Percentiles rank a stretch among this genome's conserved stretches.
Conservation (phyloP, 2,888 invertebrate species). For the Spatulosminthurus flaviceps region DNA sequence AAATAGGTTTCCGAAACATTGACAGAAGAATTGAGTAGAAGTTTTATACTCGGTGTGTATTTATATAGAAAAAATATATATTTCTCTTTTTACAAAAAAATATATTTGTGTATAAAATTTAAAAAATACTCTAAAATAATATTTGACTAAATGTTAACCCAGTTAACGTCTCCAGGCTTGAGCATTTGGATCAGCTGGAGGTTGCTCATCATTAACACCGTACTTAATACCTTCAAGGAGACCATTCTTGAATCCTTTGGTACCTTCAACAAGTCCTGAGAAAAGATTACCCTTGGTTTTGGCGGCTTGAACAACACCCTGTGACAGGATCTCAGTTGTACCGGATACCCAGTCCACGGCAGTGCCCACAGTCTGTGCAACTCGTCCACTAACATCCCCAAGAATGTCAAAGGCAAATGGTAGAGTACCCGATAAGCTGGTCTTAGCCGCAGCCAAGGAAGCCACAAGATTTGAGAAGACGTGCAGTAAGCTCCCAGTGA, state of each 20-base stretch:
- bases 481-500: slow-evolving; percentile 63
- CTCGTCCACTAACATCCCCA: slow-evolving; percentile 63
- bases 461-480: slow-evolving; percentile 63
- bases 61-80: slow-evolving; percentile 29
- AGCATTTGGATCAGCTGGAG: slow-evolving; percentile 53
- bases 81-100: too few relatives aligned
- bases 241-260: slow-evolving; percentile 63
- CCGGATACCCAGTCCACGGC: slow-evolving; percentile 64
- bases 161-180: slow-evolving; percentile 43
- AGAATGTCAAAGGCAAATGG: slow-evolving; percentile 64
- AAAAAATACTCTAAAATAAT: slow-evolving; percentile 44
- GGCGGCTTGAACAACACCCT: slow-evolving; percentile 64
- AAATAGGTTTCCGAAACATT: not conserved
- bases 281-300: slow-evolving; percentile 64
- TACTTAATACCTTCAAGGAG: slow-evolving; percentile 63
- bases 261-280: slow-evolving; percentile 63
- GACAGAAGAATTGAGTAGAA: slow-evolving; percentile 15
- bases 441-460: slow-evolving; percentile 63
- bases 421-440: slow-evolving; percentile 63
- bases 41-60: not conserved
- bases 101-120: too few relatives aligned
- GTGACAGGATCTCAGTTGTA: slow-evolving; percentile 63
- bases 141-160: slow-evolving; percentile 49
- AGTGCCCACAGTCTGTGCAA: slow-evolving; percentile 63
- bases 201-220: slow-evolving; percentile 63